phyloP scores from a whole-genome alignment of 2,113 vertebrate species.

The Pterocles gutturalis region DNA sequence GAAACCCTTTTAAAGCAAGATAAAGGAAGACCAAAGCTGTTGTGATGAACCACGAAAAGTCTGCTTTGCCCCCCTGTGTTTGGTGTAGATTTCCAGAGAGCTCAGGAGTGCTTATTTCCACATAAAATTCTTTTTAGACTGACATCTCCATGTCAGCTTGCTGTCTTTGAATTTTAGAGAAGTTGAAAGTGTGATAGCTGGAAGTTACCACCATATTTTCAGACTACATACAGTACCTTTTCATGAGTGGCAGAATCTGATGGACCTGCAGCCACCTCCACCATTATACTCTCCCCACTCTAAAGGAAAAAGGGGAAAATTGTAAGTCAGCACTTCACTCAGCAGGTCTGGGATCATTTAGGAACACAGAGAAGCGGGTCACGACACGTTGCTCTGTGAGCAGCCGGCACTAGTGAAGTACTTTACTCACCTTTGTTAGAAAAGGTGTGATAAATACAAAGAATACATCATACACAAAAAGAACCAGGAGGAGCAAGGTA shows the following conservation, averaged over 20 bases:
- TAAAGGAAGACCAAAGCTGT: neutral
- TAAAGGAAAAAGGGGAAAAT: constrained; percentile 35
- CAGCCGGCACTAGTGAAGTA: neutral
- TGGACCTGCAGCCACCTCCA: constrained; percentile 94
- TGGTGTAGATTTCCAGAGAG: neutral
- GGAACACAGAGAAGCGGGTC: neutral
- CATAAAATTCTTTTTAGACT: neutral
- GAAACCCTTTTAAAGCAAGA: neutral
- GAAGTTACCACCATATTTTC: neutral
- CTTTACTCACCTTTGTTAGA: constrained; percentile 86
- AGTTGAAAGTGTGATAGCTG: neutral
- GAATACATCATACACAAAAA: constrained; percentile 95
- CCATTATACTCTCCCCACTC: constrained; percentile 97
- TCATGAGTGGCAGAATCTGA: constrained; percentile 90
- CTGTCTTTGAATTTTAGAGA: neutral
- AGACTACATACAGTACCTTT: constrained; percentile 81
- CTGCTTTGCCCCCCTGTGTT: neutral
- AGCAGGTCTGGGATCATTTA: neutral
- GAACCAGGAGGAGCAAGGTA: constrained; percentile 89
- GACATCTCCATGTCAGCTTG: neutral
- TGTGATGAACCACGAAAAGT: neutral
- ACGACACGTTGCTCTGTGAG: neutral
- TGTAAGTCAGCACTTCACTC: neutral
- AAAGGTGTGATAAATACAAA: constrained; percentile 96
- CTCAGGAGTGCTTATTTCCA: neutral